Evolutionary conservation across 2,113 vertebrate species (phyloP), one percentile per base, ranked within the genome.

Genomic region (Anoplopoma fimbria): DNA sequence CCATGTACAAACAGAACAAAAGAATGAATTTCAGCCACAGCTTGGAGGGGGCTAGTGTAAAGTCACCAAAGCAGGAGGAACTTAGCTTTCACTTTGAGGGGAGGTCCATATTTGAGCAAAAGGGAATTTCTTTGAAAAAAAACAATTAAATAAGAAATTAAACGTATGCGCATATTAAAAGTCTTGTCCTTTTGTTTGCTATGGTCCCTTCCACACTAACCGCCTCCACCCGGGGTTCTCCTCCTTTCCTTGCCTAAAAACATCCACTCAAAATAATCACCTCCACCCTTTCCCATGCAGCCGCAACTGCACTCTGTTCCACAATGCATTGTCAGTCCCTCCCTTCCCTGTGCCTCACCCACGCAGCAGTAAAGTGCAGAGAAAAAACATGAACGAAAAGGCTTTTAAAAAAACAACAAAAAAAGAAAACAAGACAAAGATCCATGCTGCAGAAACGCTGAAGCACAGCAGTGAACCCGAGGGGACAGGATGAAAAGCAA

Each of bases 351-450:
- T 83, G 90, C 93, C 86, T 90, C 91, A 89, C 81, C 93, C 89
- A 93, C 94, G 91, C 93, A 93, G 94, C 92, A 92, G 93, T 96
- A 96, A 96, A 96, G 95, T 95, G 95, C 95, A 95, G 95, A 96
- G 92, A 93, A 95, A 92, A 94, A 82, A 92, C 79, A 89, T 82
- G 89, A 82, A 87, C 76, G 71, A 86, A 93, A 88, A 86, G 75
- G 78, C 77, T 82, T 88, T 9, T 7, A 42, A 79, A 70, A 47
- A 57, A 63, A 70, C 69, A 38, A 34, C 15, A 47, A 63, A 75
- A 34, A 71, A 57, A 70, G 25, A 57, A n/a, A 75, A 53, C 25
- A 51, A 75, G 74, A 76, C 82, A 89, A 89, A 90, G 70, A 89
- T 74, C 60, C 60, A 67, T 87, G 85, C 87, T 91, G 89, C 79